Evolutionary conservation across 1,140 invertebrate species (phyloP), one percentile per base, ranked within the genome.

Genomic region (Drosophila kikkawai): DNA sequence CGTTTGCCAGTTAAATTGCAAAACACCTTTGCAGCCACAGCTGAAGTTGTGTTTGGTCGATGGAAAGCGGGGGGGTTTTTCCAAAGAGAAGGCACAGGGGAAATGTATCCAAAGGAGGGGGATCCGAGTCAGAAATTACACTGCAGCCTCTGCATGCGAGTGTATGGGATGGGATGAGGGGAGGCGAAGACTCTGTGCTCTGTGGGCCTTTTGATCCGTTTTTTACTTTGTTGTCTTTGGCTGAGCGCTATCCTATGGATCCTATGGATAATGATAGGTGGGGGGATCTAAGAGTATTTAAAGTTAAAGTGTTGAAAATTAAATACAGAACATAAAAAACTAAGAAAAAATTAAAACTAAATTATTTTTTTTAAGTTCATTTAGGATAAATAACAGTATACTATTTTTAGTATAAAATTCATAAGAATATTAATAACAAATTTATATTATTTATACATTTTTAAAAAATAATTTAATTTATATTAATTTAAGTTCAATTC

Each of bases 21-120:
- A 88, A 88, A 88, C 85, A 88, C 85, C 85, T 88, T 88, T 88
- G 81, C 80, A 85, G 85, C 85, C 69, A 85, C 81, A 88, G 84
- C 69, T 63, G 61, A 55, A 65, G 57, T 65, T 61, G 58, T 22
- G 34, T 22, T 41, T 41, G 26, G 2, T 32, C 8, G 32, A 1
- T 22, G 13, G 65, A 59, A 41, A 22, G 44, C 6, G 37, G 41
- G 8, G 63, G 56, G 55, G 17, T 12, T 19, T 29, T 11, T 22
- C 51, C 34, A 55, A 26, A 12, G 26, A 19, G 17, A 29, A 12
- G 61, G 48, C 13, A 17, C 8, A 5, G 12, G 55, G 7, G 17
- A 8, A 29, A 19, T 29, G 41, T 34, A 51, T 48, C 11, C 48
- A 11, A 50, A 44, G 63, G 41, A 48, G 75, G 50, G 36, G 48